Percentiles rank a stretch among this genome's conserved stretches.
Conservation (phyloP, 2,888 invertebrate species). For the Metallyticus violacea region DNA sequence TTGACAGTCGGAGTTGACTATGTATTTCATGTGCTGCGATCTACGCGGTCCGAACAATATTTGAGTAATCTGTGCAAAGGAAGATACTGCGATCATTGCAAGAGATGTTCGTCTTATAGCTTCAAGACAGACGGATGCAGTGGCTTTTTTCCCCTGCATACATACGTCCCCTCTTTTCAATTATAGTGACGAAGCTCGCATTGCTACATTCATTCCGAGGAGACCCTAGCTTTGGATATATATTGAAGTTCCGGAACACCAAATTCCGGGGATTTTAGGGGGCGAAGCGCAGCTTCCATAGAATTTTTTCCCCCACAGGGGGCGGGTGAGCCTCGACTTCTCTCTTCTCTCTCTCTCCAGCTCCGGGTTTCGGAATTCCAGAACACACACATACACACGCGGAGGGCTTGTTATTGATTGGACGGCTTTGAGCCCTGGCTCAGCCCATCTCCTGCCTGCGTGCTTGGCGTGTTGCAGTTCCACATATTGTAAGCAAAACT, state of each 20-base stretch:
- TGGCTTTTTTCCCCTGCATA: too few species aligned
- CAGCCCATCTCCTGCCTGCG: neutral
- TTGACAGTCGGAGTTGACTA: too few species aligned
- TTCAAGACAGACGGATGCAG: too few species aligned
- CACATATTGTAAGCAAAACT: too few species aligned
- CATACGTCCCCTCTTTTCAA: conserved; percentile 29
- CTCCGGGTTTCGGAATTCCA: conserved; percentile 26
- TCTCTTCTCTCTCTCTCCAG: neutral
- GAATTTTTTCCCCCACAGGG: neutral
- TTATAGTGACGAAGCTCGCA: conserved; percentile 28
- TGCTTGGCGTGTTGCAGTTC: too few species aligned
- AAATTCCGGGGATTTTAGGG: conserved; percentile 29
- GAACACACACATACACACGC: conserved; percentile 17
- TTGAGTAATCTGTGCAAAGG: too few species aligned
- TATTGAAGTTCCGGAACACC: conserved; percentile 32
- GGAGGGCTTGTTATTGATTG: conserved; percentile 26
- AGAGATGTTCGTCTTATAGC: too few species aligned
- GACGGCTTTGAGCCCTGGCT: conserved; percentile 19
- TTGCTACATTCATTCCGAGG: conserved; percentile 19
- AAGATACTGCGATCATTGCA: too few species aligned
- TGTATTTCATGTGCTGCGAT: too few species aligned
- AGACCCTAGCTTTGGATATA: conserved; percentile 14
- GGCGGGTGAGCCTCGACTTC: neutral
- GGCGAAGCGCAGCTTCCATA: neutral
- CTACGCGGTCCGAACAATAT: too few species aligned